Evolutionary conservation across 2,113 vertebrate genomes (phyloP).

Genomic region (Sisor rabdophorus): DNA sequence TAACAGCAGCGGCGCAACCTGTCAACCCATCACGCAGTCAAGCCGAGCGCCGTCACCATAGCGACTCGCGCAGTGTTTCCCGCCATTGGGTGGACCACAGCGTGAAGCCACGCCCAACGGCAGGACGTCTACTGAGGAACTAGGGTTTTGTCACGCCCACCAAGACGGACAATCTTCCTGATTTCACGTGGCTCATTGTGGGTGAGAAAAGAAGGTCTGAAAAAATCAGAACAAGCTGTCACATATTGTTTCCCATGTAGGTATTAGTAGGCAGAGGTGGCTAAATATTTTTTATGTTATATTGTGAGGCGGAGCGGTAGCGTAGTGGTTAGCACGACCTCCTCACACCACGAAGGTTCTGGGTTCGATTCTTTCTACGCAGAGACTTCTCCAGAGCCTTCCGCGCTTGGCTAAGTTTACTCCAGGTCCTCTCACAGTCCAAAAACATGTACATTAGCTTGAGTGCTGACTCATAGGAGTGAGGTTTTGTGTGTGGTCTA

Average conservation of each 20-base stretch:
- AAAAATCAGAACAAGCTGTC: neutral
- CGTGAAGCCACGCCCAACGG: slow-evolving; percentile 43
- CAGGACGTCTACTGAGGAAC: slow-evolving; percentile 72
- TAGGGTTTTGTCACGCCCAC: slow-evolving; percentile 58
- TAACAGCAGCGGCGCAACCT: slow-evolving; percentile 87
- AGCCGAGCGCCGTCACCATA: slow-evolving; percentile 90
- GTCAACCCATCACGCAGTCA: slow-evolving; percentile 96
- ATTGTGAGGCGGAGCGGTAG: too few species aligned
- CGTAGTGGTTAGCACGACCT: too few species aligned
- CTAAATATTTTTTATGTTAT: too few species aligned
- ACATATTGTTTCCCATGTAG: neutral
- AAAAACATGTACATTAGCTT: too few species aligned
- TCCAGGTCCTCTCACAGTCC: too few species aligned
- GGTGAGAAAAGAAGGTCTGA: neutral
- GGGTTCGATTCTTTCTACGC: too few species aligned
- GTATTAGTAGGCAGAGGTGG: too few species aligned
- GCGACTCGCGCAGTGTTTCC: slow-evolving; percentile 81
- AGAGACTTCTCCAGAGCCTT: too few species aligned
- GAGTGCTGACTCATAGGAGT: too few species aligned
- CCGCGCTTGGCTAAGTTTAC: too few species aligned
- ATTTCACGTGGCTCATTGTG: slow-evolving; percentile 16
- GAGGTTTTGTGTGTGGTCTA: too few species aligned
- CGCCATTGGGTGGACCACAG: slow-evolving; percentile 77
- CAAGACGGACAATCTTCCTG: neutral
- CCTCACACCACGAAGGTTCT: too few species aligned